These are phyloP conservation scores for Pteruthius melanotis DNA, from an alignment of 2,113 vertebrate species.

Conservation along the genomic window DNA sequence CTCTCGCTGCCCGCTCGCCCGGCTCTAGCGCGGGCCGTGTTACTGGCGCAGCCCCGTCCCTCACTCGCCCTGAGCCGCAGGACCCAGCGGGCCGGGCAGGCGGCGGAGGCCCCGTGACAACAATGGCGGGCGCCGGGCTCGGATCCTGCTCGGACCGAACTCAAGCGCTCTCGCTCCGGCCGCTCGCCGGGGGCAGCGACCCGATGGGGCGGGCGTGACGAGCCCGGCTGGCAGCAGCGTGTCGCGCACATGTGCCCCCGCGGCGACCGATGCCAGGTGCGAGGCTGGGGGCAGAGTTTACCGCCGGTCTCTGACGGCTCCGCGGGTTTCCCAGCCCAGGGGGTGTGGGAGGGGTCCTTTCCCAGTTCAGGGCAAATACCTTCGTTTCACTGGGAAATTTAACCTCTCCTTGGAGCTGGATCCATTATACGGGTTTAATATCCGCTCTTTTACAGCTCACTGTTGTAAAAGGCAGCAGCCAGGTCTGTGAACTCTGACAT, in stretches of 20 bases:
- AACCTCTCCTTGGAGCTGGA: slow-evolving; percentile 41
- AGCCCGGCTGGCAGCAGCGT: neutral
- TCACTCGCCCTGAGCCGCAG: neutral
- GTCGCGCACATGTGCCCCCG: slow-evolving; percentile 28
- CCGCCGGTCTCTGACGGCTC: neutral
- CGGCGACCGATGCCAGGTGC: slow-evolving; percentile 51
- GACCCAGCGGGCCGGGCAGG: neutral
- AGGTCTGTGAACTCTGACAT: slow-evolving; percentile 64
- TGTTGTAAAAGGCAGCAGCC: slow-evolving; percentile 54
- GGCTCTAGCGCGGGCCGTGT: neutral
- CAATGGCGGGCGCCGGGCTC: neutral
- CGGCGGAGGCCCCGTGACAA: neutral
- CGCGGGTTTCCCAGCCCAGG: neutral
- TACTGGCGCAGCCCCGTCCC: neutral
- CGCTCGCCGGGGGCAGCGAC: neutral
- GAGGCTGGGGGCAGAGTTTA: slow-evolving; percentile 28
- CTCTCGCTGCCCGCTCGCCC: neutral
- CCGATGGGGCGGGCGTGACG: neutral
- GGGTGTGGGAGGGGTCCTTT: neutral
- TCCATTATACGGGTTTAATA: slow-evolving; percentile 62
- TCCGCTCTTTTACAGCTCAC: slow-evolving; percentile 62
- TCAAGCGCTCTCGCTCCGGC: neutral
- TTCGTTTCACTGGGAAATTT: slow-evolving; percentile 41
- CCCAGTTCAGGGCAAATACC: slow-evolving; percentile 24
- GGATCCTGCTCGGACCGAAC: neutral